Conservation (phyloP, 2,888 invertebrate genomes). For the Tortrix viridana region DNA sequence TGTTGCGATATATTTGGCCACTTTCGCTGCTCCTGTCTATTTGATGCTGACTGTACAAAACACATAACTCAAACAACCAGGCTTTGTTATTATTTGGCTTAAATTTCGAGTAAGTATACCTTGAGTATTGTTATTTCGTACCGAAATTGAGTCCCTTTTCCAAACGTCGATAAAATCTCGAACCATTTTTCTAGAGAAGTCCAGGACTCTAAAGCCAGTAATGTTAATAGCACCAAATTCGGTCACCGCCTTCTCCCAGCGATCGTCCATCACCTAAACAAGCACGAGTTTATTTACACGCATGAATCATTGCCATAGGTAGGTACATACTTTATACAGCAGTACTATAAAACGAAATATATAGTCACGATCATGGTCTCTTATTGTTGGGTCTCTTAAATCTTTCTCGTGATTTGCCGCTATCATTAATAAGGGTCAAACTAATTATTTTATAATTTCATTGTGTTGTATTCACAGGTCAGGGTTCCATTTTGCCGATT, state of each 20-base stretch:
- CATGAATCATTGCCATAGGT: not conserved
- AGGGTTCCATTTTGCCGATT: too few relatives aligned
- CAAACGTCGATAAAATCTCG: slow-evolving; percentile 93
- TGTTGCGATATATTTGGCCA: too few relatives aligned
- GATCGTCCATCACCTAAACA: slow-evolving; percentile 96
- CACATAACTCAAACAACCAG: slow-evolving; percentile 15
- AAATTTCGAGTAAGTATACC: slow-evolving; percentile 5
- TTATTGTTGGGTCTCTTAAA: too few relatives aligned
- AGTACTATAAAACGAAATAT: not conserved
- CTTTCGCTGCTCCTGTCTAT: too few relatives aligned
- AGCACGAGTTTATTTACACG: slow-evolving; percentile 37
- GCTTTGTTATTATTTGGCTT: slow-evolving; percentile 22
- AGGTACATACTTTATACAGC: not conserved
- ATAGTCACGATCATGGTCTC: too few relatives aligned
- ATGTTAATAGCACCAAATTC: slow-evolving; percentile 99
- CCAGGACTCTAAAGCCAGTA: slow-evolving; percentile 97
- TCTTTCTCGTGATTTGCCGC: too few relatives aligned
- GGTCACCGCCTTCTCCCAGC: slow-evolving; percentile 95
- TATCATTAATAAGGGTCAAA: too few relatives aligned
- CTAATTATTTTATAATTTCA: too few relatives aligned
- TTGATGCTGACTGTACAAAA: slow-evolving; percentile 13
- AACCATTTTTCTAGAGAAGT: slow-evolving; percentile 90
- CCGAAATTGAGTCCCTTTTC: slow-evolving; percentile 93
- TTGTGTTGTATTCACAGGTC: too few relatives aligned
- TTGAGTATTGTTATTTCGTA: slow-evolving; percentile 68